phyloP scores from a whole-genome alignment of 2,888 invertebrate genomes.

The Apamea anceps region DNA sequence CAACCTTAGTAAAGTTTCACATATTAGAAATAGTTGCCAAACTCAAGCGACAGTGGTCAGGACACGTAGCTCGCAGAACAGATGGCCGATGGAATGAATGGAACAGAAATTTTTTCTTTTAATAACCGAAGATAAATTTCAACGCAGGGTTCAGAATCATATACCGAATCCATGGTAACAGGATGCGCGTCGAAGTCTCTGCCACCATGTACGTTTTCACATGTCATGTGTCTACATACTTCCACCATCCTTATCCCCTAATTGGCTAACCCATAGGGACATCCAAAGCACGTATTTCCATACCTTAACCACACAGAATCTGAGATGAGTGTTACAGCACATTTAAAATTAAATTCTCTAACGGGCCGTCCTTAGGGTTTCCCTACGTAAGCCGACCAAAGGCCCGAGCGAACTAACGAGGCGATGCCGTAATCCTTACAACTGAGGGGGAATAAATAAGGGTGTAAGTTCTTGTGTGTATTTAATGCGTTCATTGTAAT shows the following conservation, averaged over 20 bases:
- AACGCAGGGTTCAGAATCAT: no score
- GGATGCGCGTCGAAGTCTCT: no score
- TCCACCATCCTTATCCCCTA: background rate
- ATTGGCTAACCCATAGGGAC: slow-evolving; percentile 16
- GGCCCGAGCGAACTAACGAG: slow-evolving; percentile 3
- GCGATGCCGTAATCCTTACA: slow-evolving; percentile 25
- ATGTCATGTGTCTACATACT: background rate
- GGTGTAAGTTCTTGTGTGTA: slow-evolving; percentile 16
- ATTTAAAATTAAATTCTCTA: slow-evolving; percentile 45
- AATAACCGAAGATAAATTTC: no score
- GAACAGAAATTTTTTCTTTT: no score
- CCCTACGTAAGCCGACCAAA: slow-evolving; percentile 1
- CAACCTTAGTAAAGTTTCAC: no score
- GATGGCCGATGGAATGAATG: no score
- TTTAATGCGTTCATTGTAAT: slow-evolving; percentile 4
- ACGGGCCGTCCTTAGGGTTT: background rate
- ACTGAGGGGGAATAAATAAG: slow-evolving; percentile 16
- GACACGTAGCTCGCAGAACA: no score
- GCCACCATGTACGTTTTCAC: background rate
- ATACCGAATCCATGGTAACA: no score
- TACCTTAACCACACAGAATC: slow-evolving; percentile 27
- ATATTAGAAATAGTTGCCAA: no score
- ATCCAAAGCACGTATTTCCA: background rate
- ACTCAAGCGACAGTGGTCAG: no score
- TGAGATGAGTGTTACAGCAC: slow-evolving; percentile 19